Conservation (phyloP, 2,888 invertebrate species). For the Agrochola litura region DNA sequence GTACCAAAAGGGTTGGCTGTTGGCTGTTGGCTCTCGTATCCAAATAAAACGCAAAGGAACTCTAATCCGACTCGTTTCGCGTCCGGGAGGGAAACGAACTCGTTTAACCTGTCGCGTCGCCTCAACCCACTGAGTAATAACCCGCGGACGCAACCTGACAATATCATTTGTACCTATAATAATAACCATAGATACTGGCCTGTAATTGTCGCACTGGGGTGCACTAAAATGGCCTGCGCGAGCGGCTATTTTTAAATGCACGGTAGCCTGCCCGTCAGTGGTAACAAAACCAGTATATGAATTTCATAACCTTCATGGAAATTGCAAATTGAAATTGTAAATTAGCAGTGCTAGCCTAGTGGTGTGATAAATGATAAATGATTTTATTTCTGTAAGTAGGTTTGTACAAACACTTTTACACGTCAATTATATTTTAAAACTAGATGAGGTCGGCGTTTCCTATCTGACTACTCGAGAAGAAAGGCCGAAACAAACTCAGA, state of each 20-base stretch:
- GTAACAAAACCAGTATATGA: background rate
- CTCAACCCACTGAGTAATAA: slow-evolving; percentile 76
- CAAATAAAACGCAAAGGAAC: slow-evolving; percentile 56
- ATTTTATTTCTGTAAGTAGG: no score
- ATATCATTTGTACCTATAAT: slow-evolving; percentile 54
- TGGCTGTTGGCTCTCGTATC: background rate
- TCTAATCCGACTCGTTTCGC: slow-evolving; percentile 75
- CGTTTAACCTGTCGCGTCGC: slow-evolving; percentile 76
- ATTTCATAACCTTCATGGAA: no score
- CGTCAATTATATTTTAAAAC: no score
- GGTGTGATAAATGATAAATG: no score
- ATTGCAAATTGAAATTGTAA: no score
- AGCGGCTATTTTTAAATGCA: background rate
- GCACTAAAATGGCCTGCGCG: background rate
- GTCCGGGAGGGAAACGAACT: slow-evolving; percentile 80
- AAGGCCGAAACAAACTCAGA: no score
- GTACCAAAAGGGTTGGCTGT: background rate
- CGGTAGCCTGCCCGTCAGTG: background rate
- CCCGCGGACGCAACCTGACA: slow-evolving; percentile 66
- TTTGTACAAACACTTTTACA: no score
- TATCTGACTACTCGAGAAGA: no score
- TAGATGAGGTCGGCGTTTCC: no score
- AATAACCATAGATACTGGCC: slow-evolving; percentile 23
- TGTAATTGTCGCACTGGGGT: background rate
- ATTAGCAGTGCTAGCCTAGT: no score